A percentile compares a stretch with the other conserved stretches of the same genome.
Evolutionary conservation across 2,888 invertebrate genomes (phyloP).

Genomic region (Machimus atricapillus): DNA sequence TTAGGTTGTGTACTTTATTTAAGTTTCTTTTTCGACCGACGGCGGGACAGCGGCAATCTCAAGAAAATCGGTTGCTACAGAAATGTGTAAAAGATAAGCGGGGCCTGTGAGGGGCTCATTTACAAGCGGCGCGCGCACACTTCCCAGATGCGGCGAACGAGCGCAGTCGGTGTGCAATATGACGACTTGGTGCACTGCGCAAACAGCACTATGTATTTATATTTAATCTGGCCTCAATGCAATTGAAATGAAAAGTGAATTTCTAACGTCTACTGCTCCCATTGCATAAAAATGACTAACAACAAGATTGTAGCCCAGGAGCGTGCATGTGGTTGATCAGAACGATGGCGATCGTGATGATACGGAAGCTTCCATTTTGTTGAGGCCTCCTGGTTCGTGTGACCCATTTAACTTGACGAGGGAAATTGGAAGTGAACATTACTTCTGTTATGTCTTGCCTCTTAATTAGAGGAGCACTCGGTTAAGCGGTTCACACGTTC

Average conservation of each 20-base stretch:
- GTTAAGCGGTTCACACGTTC: not conserved
- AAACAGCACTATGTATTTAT: constrained; percentile 3
- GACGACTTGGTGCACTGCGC: not conserved
- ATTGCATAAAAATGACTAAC: constrained; percentile 34
- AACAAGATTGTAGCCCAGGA: constrained; percentile 15
- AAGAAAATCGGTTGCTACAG: constrained; percentile 30
- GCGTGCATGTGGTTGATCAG: constrained; percentile 32
- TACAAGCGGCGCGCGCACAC: constrained; percentile 10
- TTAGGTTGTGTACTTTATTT: constrained; percentile 36
- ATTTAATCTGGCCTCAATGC: constrained; percentile 39
- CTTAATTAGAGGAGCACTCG: constrained; percentile 19
- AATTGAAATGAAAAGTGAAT: constrained; percentile 42
- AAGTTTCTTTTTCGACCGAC: not conserved
- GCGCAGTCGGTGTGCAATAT: constrained; percentile 25
- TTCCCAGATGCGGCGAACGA: not conserved
- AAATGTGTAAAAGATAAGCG: constrained; percentile 21
- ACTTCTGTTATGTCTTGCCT: constrained; percentile 6
- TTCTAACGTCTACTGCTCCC: constrained; percentile 39
- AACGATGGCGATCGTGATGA: not conserved
- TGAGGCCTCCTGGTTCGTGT: constrained; percentile 18
- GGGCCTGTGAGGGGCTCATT: not conserved
- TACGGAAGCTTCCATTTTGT: constrained; percentile 20
- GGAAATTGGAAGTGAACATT: constrained; percentile 24
- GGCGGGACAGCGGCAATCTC: not conserved
- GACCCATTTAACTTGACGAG: constrained; percentile 29